Conservation (phyloP, 92 coral and sea anemone genomes). For the Pocillopora meandrina region DNA sequence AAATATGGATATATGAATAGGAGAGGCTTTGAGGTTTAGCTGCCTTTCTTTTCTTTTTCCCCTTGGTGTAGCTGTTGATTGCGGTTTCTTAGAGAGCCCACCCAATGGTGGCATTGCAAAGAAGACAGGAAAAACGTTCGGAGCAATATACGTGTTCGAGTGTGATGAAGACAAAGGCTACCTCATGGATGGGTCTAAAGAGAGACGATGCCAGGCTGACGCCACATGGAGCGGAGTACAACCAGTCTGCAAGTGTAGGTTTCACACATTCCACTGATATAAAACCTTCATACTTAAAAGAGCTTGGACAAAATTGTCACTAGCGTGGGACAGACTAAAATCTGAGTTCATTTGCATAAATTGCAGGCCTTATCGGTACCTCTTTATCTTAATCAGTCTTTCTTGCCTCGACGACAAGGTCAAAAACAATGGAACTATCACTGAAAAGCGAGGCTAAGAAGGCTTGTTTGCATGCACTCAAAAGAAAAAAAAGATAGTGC, state of each 20-base stretch:
- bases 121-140: conserved; percentile 67
- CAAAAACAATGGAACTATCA: too few species aligned
- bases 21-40: background rate
- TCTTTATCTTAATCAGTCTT: too few species aligned
- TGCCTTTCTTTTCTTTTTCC: background rate
- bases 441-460: too few species aligned
- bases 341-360: too few species aligned
- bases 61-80: conserved; percentile 68
- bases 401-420: too few species aligned
- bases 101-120: conserved; percentile 51
- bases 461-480: too few species aligned
- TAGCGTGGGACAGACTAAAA: background rate
- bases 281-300: background rate
- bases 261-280: background rate
- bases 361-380: too few species aligned
- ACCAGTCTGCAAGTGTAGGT: conserved; percentile 73
- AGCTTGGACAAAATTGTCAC: background rate
- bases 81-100: conserved; percentile 64
- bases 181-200: conserved; percentile 57
- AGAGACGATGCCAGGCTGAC: conserved; percentile 71
- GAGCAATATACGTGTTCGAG: conserved; percentile 48
- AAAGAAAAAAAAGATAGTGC: too few species aligned
- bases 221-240: conserved; percentile 79
- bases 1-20: too few species aligned
- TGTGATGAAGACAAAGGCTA: conserved; percentile 71